Percentiles rank a stretch among this genome's conserved stretches.
Evolutionary conservation across 2,113 vertebrate species (phyloP).

Genomic region (Tauraco erythrolophus): DNA sequence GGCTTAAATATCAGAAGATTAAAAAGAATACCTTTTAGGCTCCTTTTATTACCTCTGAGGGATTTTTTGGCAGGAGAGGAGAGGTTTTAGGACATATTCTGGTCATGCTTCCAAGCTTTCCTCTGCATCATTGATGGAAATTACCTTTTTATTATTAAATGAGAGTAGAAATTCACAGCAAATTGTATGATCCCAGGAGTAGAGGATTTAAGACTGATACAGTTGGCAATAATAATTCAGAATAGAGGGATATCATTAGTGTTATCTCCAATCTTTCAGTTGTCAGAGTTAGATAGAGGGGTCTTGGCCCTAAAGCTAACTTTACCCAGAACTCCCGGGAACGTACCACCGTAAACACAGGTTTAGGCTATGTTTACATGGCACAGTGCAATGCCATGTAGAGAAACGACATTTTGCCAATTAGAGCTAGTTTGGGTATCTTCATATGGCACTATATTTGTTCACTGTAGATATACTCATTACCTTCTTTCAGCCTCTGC

Average conservation of each 20-base stretch:
- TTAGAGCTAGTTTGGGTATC: slow-evolving; percentile 1
- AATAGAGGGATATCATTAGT: background rate
- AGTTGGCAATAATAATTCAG: slow-evolving; percentile 29
- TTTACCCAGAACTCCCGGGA: background rate
- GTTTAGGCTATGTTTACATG: background rate
- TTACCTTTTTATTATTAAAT: slow-evolving; percentile 71
- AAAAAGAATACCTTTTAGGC: slow-evolving; percentile 68
- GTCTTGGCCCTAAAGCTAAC: background rate
- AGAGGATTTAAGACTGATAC: slow-evolving; percentile 30
- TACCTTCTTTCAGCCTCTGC: slow-evolving; percentile 39
- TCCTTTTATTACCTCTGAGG: slow-evolving; percentile 65
- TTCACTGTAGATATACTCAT: slow-evolving; percentile 38
- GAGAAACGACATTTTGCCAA: background rate
- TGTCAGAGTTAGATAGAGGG: background rate
- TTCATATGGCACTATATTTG: background rate
- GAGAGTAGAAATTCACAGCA: slow-evolving; percentile 55
- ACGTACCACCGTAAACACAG: background rate
- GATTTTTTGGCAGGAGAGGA: slow-evolving; percentile 57
- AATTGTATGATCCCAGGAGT: slow-evolving; percentile 46
- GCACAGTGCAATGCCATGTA: background rate
- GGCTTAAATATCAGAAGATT: slow-evolving; percentile 56
- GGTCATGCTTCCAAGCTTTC: slow-evolving; percentile 67
- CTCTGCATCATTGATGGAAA: slow-evolving; percentile 65
- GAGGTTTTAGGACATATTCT: slow-evolving; percentile 63
- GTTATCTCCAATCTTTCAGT: background rate